Base-by-base conservation (phyloP, 2,113 vertebrate species). In the Pogonocichla stellata region DNA sequence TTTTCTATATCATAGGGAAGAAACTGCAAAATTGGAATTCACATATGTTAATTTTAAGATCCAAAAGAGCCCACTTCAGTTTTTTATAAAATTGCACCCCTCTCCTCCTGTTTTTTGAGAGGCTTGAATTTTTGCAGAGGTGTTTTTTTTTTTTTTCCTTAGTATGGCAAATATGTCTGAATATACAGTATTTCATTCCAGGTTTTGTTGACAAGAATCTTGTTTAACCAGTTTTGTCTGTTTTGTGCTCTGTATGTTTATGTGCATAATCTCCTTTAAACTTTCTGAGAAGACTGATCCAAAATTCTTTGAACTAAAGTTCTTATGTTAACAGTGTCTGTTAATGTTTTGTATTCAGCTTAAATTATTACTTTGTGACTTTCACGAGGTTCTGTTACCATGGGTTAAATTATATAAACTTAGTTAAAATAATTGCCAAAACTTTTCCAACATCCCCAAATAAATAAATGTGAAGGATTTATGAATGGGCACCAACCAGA, bases 151-250 rank as follows among this genome's bases (percentile, higher is more conserved):
- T 38, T 9, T 34, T 45, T 31, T 22, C 7, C 25, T 73, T 78
- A 22, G 1, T 47, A 33, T 74, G 56, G 56, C 33, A 80, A 82
- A 51, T 77, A 24, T n/a, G 8, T 65, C 40, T 80, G 64, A 75
- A 87, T 79, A 48, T 78, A 47, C 31, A 77, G 42, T 62, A 66
- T 81, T 87, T 92, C 15, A 40, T 77, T 82, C 60, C 33, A 80
- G 33, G 19, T 85, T 88, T 79, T 92, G 72, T 79, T 77, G 90
- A 86, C 42, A 92, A 56, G 91, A 96, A 96, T 97, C 97, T 97
- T 69, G 84, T 92, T 90, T 62, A 84, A 84, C 97, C 88, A 91
- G 96, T 96, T 95, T 38, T 80, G 42, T 88, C 15, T 92, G 69
- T 88, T 86, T 26, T 19, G 20, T 90, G 33, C 62, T 79, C n/a